Base-by-base conservation (phyloP, 2,888 invertebrate species). In the Volucella inflata region DNA sequence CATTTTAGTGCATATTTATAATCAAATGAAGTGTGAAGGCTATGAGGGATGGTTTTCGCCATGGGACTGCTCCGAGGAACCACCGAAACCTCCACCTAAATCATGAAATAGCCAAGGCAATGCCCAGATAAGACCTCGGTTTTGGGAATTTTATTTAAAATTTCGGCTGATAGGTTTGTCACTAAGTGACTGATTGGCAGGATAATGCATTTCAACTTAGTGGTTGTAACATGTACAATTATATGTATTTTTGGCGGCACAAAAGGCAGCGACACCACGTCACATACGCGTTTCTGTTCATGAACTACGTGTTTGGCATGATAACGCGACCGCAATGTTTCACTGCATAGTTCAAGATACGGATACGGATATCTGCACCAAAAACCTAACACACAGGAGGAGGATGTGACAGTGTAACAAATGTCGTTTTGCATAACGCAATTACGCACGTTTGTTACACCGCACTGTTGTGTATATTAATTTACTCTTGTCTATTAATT, bases 181-280 rank as follows among this genome's bases (percentile, higher is more conserved):
- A 64, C 48, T 59, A 65, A 74, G 44, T 64, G 72, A 57, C 62
- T 51, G 67, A 44, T 51, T 62, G 42, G 44, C 46, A 68, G 72
- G 67, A 68, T 78, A 74, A 74, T 68, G 55, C 64, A 59, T 64
- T 74, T 8, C 53, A 65, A 78, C 40, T 74, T 78, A 72, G 72
- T 65, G 57, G 38, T 67, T 68, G 62, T 46, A 72, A 51, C 38
- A 38, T 62, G 72, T 57, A 21, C 30, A 30, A 0, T 30, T 0
- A 30, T 30, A 30, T 30, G 30, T 30, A 6, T 6, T 6, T 30
- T 30, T 21, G 21, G 30, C 6, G 6, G 30, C 6, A 30, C 30
- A 0, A 30, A 30, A 30, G 30, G 6, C 0, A 30, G 30, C 30
- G 6, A 6, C 30, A 30, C 6, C 55, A 50, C n/a, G 36, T 30